Evolutionary conservation across 2,797 vertebrate species (phyloP).

Genomic region (Pseudotriccus pelzelni): DNA sequence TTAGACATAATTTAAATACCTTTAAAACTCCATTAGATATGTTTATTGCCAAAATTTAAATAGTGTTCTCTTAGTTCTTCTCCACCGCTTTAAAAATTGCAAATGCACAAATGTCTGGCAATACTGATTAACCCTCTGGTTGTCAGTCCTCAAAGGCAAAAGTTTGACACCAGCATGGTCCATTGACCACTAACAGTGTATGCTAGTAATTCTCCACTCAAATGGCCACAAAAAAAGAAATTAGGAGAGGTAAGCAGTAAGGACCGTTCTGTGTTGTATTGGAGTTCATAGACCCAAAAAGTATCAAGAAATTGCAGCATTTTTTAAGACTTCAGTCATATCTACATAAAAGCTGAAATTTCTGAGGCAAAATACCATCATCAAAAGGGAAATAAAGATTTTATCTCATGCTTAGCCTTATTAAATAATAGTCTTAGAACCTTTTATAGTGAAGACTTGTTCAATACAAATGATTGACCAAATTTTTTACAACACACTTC

Average conservation of each 20-base stretch:
- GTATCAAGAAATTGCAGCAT: neutral
- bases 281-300: neutral
- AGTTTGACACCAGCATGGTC: neutral
- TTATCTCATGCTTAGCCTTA: neutral
- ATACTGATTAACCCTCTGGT: neutral
- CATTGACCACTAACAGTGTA: neutral
- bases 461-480: neutral
- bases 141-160: neutral
- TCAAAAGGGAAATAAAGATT: neutral
- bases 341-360: neutral
- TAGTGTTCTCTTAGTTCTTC: constrained; percentile 23
- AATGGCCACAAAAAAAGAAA: neutral
- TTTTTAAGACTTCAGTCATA: neutral
- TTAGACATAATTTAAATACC: constrained; percentile 70
- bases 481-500: neutral
- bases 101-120: neutral
- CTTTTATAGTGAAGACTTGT: neutral
- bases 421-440: neutral
- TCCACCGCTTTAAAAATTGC: neutral
- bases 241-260: neutral
- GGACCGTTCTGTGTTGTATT: neutral
- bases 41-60: constrained; percentile 64
- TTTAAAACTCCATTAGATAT: constrained; percentile 74
- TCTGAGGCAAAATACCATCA: neutral
- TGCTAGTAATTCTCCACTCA: neutral